Evolutionary conservation across 2,113 vertebrate genomes (phyloP), one percentile per base, ranked within the genome.

Genomic region (Furnarius figulus): DNA sequence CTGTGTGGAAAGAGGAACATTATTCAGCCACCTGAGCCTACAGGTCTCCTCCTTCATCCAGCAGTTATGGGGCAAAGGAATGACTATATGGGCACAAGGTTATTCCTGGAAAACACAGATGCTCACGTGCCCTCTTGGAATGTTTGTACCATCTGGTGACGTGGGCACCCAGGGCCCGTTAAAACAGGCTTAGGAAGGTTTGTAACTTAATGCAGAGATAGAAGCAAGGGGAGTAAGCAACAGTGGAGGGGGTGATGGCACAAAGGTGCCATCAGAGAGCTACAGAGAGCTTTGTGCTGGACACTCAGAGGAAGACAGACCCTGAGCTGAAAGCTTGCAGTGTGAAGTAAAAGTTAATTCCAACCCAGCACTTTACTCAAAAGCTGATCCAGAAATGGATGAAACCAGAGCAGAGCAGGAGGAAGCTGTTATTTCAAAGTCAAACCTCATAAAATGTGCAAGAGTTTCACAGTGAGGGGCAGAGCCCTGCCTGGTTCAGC

Each of bases 51-150:
- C 13, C 23, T 94, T 77, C 24, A 35, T 70, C 25, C 56, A 94
- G 52, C 39, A 67, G 8, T 53, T 35, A 5, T 5, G 19, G 31
- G 14, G n/a, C 28, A 14, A 52, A 85, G 42, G 42, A 93, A 75
- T 1, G 2, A 33, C 47, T 63, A 33, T 31, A n/a, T 1, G 1
- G n/a, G 35, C 71, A 74, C 5, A 1, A 50, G 59, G n/a, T 65
- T 83, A 17, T 27, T 72, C 47, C 63, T 49, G 59, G 42, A 78
- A 35, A 55, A n/a, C 46, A 22, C 12, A 63, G 42, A 27, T 49
- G 20, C 20, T 71, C 74, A 58, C 1, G 0, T 74, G 23, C 23
- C 31, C 28, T 70, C 56, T 39, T 37, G 10, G 14, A 47, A 47
- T 25, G 2, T 35, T 85, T n/a, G 46, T 37, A 47, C 19, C 21